Conservation (phyloP, 2,797 vertebrate species). For the Spinus olivaceus region DNA sequence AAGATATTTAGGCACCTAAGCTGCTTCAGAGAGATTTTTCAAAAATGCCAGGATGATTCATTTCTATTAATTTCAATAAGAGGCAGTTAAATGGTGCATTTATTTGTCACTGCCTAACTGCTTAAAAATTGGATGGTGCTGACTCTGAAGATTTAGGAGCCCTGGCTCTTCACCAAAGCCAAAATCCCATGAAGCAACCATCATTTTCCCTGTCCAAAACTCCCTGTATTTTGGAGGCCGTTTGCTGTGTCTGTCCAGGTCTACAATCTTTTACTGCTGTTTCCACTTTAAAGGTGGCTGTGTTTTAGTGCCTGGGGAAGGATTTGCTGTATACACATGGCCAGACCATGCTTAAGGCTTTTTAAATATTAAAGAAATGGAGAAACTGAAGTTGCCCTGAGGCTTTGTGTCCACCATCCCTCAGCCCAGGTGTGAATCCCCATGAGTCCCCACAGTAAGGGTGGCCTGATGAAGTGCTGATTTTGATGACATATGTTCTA, state of each 20-base stretch:
- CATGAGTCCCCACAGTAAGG: not conserved
- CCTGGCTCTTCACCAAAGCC: constrained; percentile 3
- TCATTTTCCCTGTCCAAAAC: not conserved
- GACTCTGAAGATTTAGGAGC: constrained; percentile 38
- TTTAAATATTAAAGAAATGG: not conserved
- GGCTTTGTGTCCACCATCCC: not conserved
- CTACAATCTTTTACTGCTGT: not conserved
- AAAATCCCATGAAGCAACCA: not conserved
- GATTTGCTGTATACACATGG: not conserved
- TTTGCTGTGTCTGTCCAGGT: not conserved
- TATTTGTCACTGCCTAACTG: constrained; percentile 56
- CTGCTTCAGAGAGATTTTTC: constrained; percentile 54
- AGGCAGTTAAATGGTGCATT: constrained; percentile 58
- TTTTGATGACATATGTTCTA: not conserved
- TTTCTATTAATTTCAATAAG: constrained; percentile 61
- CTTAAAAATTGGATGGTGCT: constrained; percentile 42
- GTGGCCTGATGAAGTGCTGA: not conserved
- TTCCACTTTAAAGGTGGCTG: not conserved
- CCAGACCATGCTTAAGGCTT: not conserved
- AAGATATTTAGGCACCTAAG: constrained; percentile 48
- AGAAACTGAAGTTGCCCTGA: not conserved
- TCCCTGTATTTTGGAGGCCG: not conserved
- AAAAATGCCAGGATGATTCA: constrained; percentile 50
- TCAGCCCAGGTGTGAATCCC: not conserved
- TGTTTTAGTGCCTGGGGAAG: not conserved